Percentiles rank a stretch among this genome's conserved stretches.
These are phyloP conservation scores for Troilus luridus DNA, from an alignment of 2,888 invertebrate species.

Conservation along the genomic window DNA sequence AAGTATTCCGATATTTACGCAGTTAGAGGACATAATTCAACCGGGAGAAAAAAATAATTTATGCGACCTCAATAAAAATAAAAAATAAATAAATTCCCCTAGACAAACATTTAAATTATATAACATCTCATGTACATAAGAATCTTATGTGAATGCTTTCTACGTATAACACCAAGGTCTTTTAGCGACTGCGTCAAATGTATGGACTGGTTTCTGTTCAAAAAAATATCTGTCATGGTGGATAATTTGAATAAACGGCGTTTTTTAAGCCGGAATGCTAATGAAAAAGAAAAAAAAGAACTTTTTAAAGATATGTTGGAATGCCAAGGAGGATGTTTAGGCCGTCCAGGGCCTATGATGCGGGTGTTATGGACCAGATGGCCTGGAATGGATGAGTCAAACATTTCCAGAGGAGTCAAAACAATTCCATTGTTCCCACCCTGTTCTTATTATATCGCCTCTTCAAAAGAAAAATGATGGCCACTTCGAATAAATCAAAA, in stretches of 20 bases:
- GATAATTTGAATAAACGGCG: too few species aligned
- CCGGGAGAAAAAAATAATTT: background rate
- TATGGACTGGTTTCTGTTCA: background rate
- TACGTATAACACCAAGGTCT: background rate
- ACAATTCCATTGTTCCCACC: background rate
- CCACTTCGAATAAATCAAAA: background rate
- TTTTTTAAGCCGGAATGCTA: background rate
- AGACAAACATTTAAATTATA: constrained; percentile 1
- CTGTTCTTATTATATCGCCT: background rate
- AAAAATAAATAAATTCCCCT: background rate
- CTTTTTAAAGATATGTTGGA: background rate
- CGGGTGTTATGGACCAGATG: background rate
- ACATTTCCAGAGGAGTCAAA: background rate
- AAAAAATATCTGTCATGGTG: background rate
- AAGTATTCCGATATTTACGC: too few species aligned
- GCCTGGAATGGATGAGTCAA: background rate
- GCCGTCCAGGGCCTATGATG: background rate
- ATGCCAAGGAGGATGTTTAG: background rate
- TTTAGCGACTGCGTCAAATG: background rate
- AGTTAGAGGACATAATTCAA: too few species aligned
- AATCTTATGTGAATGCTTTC: background rate
- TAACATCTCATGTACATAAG: background rate
- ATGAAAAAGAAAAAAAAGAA: background rate
- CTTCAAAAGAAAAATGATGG: background rate
- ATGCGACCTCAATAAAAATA: background rate